Conservation (phyloP, 2,888 invertebrate species). For the Drosophila monieri region DNA sequence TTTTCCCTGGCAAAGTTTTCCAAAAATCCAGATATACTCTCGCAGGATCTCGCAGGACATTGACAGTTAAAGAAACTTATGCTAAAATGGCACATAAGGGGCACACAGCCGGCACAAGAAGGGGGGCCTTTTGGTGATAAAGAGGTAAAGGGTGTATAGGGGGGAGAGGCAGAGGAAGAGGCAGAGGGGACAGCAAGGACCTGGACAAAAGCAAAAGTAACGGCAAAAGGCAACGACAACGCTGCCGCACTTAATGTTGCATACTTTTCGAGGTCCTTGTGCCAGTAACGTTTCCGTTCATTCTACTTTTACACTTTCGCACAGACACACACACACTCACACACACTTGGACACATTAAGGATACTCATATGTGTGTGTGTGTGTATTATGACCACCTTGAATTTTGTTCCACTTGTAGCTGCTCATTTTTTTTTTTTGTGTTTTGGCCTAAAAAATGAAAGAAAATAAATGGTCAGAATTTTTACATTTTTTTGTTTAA, state of each 20-base stretch:
- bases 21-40: not conserved
- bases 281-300: constrained; percentile 77
- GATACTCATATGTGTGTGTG: not conserved
- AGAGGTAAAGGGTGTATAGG: constrained; percentile 12
- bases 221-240: constrained; percentile 24
- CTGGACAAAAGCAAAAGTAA: constrained; percentile 8
- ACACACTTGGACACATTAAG: not conserved
- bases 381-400: constrained; percentile 16
- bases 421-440: constrained; percentile 7
- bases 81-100: constrained; percentile 68
- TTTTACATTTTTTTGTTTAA: not conserved
- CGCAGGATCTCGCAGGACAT: constrained; percentile 28
- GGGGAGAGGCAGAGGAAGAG: not conserved
- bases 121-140: not conserved
- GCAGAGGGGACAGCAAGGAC: not conserved
- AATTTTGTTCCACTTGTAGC: constrained; percentile 24
- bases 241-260: constrained; percentile 69
- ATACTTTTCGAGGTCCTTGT: constrained; percentile 77
- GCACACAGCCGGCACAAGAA: constrained; percentile 12
- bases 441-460: not conserved
- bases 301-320: constrained; percentile 60
- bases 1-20: not conserved
- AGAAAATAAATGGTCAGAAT: not conserved
- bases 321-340: constrained; percentile 20
- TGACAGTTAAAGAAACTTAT: constrained; percentile 50